Evolutionary conservation across 2,797 vertebrate genomes (phyloP), one percentile per base, ranked within the genome.

Genomic region (Sparidentex hasta): DNA sequence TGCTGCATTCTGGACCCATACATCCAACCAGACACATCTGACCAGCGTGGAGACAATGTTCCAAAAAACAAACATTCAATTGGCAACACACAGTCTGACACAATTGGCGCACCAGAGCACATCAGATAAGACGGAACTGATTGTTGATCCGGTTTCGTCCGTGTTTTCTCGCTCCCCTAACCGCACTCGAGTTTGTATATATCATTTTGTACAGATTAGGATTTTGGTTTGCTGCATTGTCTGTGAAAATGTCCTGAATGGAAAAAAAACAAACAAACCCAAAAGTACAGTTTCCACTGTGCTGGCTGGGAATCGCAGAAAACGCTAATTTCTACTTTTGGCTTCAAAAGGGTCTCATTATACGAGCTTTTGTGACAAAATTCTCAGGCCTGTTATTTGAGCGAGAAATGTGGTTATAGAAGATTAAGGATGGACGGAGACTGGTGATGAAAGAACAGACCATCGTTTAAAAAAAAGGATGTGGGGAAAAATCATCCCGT

Each of bases 381-480:
- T 65, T 70, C 56, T 25, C 11, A 46, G 62, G 38, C 27, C 25
- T 63, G 64, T 61, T 59, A 71, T 76, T 81, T 77, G 21, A 73
- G 54, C 11, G 25, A 33, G 38, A 72, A 33, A 48, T 74, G 61
- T 71, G 84, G 68, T 87, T 27, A 76, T 11, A 65, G 54, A 64
- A 66, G 55, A 80, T 74, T 52, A 75, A 64, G 61, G 66, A 74
- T 64, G 54, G 75, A 83, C 47, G 52, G 55, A 81, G 43, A 25
- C 14, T 55, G 54, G 70, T 71, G 56, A 84, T 77, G 46, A 81
- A 81, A 82, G 68, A 56, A 55, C 27, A 5, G 77, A 43, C 46
- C 18, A 20, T 46, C 25, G 20, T 71, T 12, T n/a, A 48, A 59
- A 57, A 29, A 29, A 72, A 61, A 57, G 47, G 7, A 41, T 70